Percentiles rank a stretch among this genome's conserved stretches.
Conservation (phyloP, 2,797 vertebrate species). For the Dicrostonyx torquatus region DNA sequence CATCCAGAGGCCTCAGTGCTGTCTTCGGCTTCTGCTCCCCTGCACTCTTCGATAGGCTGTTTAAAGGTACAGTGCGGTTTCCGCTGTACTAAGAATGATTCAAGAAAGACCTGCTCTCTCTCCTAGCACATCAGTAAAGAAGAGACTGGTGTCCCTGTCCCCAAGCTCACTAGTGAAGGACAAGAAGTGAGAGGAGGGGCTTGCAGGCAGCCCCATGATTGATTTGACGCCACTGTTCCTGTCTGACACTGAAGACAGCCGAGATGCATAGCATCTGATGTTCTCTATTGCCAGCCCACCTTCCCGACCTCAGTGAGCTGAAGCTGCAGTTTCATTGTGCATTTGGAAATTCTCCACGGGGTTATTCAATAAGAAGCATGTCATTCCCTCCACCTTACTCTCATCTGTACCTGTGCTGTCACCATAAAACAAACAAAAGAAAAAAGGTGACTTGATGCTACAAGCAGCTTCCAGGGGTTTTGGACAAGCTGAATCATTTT, state of each 20-base stretch:
- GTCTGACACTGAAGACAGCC: neutral
- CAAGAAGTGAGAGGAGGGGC: neutral
- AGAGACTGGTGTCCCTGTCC: neutral
- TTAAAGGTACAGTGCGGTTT: neutral
- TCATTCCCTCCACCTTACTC: neutral
- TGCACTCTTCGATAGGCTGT: neutral
- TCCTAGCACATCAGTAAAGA: neutral
- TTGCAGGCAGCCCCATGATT: neutral
- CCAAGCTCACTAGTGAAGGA: neutral
- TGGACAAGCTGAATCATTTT: neutral
- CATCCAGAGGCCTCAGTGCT: neutral
- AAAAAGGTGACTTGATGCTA: neutral
- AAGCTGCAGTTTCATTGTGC: neutral
- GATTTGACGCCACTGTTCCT: neutral
- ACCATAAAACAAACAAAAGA: neutral
- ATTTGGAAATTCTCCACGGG: neutral
- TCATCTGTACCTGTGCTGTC: neutral
- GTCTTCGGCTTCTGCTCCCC: neutral
- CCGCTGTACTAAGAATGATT: neutral
- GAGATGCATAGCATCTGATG: neutral
- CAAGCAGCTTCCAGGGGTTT: neutral
- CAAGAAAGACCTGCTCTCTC: neutral
- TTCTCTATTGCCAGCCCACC: neutral
- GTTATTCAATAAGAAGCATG: neutral
- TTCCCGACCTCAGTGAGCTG: neutral